Percentiles rank a stretch among this genome's conserved stretches.
Conservation (phyloP, 2,888 invertebrate genomes). For the Sycophila texana region DNA sequence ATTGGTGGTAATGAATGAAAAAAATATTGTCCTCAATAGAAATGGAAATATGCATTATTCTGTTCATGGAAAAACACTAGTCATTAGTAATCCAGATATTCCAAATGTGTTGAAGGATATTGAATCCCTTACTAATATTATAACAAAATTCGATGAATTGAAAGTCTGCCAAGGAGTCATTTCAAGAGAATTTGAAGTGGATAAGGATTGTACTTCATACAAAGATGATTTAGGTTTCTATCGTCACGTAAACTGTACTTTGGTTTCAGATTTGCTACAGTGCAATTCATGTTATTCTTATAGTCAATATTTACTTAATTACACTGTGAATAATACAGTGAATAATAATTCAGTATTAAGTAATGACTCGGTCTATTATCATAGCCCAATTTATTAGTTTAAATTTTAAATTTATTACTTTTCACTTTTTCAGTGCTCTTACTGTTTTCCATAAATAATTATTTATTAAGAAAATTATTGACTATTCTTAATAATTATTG, state of each 20-base stretch:
- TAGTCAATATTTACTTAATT: slow-evolving; percentile 47
- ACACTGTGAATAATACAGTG: slow-evolving; percentile 23
- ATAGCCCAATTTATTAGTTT: slow-evolving; percentile 32
- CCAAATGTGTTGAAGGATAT: slow-evolving; percentile 34
- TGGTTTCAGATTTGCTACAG: slow-evolving; percentile 47
- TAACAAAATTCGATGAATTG: slow-evolving; percentile 37
- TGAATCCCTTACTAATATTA: slow-evolving; percentile 37
- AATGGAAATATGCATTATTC: slow-evolving; percentile 47
- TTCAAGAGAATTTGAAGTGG: slow-evolving; percentile 48
- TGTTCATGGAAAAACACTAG: slow-evolving; percentile 47
- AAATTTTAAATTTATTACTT: not conserved
- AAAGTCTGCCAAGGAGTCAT: slow-evolving; percentile 52
- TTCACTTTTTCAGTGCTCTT: not conserved
- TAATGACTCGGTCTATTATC: slow-evolving; percentile 15
- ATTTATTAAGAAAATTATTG: too few species aligned
- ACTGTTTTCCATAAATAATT: too few species aligned
- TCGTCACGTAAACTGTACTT: slow-evolving; percentile 46
- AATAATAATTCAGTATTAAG: slow-evolving; percentile 40
- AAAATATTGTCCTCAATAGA: slow-evolving; percentile 51
- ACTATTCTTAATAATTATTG: too few species aligned
- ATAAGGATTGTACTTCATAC: slow-evolving; percentile 45
- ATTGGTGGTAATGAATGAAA: slow-evolving; percentile 49
- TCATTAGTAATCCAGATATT: not conserved
- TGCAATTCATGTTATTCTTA: slow-evolving; percentile 51
- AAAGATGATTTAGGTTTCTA: slow-evolving; percentile 51